phyloP scores from a whole-genome alignment of 2,888 invertebrate genomes.

The Caenorhabditis becei region DNA sequence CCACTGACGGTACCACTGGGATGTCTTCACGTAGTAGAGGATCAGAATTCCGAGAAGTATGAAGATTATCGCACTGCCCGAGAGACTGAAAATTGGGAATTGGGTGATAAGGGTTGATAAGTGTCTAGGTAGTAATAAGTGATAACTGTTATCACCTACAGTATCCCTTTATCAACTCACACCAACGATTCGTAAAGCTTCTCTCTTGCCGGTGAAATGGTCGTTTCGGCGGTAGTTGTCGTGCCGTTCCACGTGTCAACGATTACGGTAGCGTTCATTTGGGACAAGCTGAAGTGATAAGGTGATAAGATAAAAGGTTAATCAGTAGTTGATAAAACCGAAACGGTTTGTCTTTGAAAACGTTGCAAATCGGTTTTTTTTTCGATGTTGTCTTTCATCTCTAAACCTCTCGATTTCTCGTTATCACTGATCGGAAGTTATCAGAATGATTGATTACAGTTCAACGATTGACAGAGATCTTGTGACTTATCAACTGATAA shows the following conservation, averaged over 20 bases:
- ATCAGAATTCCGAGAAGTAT: conserved; percentile 40
- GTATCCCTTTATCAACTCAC: conserved; percentile 21
- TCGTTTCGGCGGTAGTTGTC: conserved; percentile 27
- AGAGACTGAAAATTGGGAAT: conserved; percentile 30
- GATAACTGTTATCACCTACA: too few species aligned
- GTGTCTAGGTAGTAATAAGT: too few species aligned
- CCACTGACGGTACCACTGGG: conserved; percentile 48
- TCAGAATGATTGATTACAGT: conserved; percentile 1
- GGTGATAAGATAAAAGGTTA: too few species aligned
- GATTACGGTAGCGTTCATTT: conserved; percentile 48
- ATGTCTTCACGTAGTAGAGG: conserved; percentile 46
- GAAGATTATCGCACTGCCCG: conserved; percentile 45
- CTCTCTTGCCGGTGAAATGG: conserved; percentile 28
- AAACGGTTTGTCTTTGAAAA: too few species aligned
- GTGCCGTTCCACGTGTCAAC: conserved; percentile 51
- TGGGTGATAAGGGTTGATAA: background rate
- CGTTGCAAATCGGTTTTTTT: background rate
- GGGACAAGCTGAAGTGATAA: conserved; percentile 24
- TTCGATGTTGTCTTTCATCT: background rate
- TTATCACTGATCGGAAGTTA: background rate
- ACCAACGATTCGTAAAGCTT: conserved; percentile 37
- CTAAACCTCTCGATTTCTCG: background rate
- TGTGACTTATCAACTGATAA: background rate
- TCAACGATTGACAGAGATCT: background rate
- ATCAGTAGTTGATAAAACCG: background rate